A percentile compares a stretch with the other conserved stretches of the same genome.
Evolutionary conservation across 2,113 vertebrate species (phyloP).

Genomic region (Pavo muticus): DNA sequence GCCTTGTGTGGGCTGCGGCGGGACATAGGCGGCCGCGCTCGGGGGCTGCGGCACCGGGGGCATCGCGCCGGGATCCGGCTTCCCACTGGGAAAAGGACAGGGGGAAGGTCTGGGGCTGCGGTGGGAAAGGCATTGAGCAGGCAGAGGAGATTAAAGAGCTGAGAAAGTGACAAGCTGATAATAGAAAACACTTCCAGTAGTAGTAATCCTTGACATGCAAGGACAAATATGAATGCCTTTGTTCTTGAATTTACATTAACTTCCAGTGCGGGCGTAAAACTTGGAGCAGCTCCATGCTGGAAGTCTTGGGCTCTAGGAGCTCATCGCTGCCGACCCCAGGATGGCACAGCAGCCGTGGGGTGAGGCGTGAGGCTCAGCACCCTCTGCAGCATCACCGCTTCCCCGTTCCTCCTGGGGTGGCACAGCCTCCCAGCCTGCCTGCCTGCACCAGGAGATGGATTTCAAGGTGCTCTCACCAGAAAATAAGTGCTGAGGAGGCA

Average conservation of each 20-base stretch:
- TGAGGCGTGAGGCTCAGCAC: neutral
- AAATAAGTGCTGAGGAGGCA: constrained; percentile 21
- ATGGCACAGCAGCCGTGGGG: neutral
- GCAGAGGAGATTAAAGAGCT: constrained; percentile 91
- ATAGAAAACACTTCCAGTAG: constrained; percentile 85
- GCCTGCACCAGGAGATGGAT: fast-evolving
- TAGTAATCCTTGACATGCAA: constrained; percentile 89
- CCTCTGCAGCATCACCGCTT: neutral
- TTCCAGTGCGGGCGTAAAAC: constrained; percentile 55
- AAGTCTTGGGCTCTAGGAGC: neutral
- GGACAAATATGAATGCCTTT: constrained; percentile 90
- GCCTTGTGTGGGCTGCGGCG: constrained; percentile 89
- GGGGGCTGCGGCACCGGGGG: neutral
- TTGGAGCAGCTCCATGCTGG: neutral
- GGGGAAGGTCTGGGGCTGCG: constrained; percentile 81
- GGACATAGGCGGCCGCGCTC: constrained; percentile 57
- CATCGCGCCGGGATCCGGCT: neutral
- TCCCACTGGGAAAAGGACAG: neutral
- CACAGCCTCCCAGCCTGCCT: fast-evolving
- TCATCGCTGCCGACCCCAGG: neutral
- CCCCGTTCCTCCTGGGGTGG: fast-evolving
- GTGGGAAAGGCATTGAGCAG: constrained; percentile 84
- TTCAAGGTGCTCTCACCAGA: neutral
- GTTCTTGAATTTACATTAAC: constrained; percentile 87
- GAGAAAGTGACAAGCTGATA: constrained; percentile 90